Evolutionary conservation across 2,797 vertebrate species (phyloP).

Genomic region (Lemur catta): DNA sequence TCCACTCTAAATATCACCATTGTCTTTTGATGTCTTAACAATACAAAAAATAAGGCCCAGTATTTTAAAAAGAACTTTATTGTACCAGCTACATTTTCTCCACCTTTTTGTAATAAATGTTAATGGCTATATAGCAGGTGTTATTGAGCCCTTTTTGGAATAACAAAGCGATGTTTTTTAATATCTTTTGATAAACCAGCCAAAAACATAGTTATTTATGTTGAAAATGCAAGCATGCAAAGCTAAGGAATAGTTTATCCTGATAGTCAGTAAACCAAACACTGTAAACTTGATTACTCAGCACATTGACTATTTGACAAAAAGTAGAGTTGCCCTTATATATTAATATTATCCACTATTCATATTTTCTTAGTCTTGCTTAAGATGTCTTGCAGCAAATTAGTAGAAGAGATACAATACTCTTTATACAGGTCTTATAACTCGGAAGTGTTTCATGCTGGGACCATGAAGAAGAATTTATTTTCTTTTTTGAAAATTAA

Average conservation of each 20-base stretch:
- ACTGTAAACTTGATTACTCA: not conserved
- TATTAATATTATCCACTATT: not conserved
- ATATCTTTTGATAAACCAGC: not conserved
- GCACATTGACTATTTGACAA: not conserved
- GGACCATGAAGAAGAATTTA: not conserved
- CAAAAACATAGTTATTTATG: not conserved
- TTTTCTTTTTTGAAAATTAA: not conserved
- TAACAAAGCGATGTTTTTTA: not conserved
- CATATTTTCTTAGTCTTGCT: not conserved
- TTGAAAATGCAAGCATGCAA: slow-evolving; percentile 1
- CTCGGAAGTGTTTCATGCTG: not conserved
- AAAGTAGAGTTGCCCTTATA: not conserved
- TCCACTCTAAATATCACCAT: not conserved
- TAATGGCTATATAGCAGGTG: not conserved
- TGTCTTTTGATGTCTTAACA: slow-evolving; percentile 14
- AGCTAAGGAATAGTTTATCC: not conserved
- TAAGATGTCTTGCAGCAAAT: not conserved
- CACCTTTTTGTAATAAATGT: not conserved
- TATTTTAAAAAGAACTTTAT: not conserved
- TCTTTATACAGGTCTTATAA: not conserved
- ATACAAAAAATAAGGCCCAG: not conserved
- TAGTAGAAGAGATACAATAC: not conserved
- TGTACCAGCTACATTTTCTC: not conserved
- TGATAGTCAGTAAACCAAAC: not conserved
- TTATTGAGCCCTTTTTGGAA: not conserved